Percentiles rank a stretch among this genome's conserved stretches.
phyloP scores from a whole-genome alignment of 2,888 invertebrate genomes.

The Coecobrya sp. region DNA sequence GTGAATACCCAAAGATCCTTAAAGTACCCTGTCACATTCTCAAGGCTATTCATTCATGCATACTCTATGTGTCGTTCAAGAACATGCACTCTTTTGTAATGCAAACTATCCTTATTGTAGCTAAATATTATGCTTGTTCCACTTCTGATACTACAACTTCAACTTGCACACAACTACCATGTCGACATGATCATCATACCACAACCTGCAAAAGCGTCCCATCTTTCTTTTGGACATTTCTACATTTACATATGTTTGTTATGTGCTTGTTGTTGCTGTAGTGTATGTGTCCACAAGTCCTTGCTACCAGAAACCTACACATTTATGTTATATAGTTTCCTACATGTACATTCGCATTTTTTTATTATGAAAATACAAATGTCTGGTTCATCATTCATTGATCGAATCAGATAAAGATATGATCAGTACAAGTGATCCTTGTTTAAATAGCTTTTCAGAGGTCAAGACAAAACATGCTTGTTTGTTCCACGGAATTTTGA shows the following conservation, averaged over 20 bases:
- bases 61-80: slow-evolving; percentile 47
- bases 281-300: not conserved
- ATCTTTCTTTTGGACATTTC: not conserved
- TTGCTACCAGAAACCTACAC: not conserved
- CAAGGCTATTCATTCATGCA: slow-evolving; percentile 58
- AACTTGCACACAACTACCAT: slow-evolving; percentile 30
- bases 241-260: not conserved
- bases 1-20: slow-evolving; percentile 40
- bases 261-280: not conserved
- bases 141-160: not conserved
- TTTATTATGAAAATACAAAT: not conserved
- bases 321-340: not conserved
- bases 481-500: not conserved
- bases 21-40: slow-evolving; percentile 65
- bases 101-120: slow-evolving; percentile 17
- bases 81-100: slow-evolving; percentile 22
- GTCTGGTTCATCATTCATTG: not conserved
- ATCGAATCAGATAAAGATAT: not conserved
- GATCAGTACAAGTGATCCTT: not conserved
- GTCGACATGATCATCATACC: slow-evolving; percentile 21
- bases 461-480: not conserved
- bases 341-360: not conserved
- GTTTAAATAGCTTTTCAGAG: not conserved
- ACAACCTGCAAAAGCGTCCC: not conserved
- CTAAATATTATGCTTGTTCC: not conserved